These are phyloP conservation scores for Sarcophilus harrisii DNA, from an alignment of 2,797 vertebrate genomes.

Conservation along the genomic window DNA sequence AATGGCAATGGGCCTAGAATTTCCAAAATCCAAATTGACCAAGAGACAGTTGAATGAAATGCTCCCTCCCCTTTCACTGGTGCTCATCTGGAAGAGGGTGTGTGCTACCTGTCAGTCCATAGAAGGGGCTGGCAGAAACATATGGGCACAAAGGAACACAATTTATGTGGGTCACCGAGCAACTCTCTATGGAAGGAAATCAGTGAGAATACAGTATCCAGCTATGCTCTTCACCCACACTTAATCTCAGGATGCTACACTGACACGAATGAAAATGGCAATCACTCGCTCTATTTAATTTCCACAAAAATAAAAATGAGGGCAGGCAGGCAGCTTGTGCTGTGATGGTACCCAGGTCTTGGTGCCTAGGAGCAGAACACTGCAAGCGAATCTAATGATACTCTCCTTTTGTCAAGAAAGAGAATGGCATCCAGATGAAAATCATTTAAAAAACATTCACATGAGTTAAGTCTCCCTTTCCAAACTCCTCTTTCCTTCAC, in stretches of 20 bases:
- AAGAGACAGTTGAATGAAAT: constrained; percentile 77
- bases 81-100: constrained; percentile 70
- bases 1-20: constrained; percentile 53
- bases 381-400: neutral
- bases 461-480: neutral
- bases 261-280: neutral
- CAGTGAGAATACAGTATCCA: constrained; percentile 41
- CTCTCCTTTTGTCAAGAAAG: neutral
- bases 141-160: constrained; percentile 54
- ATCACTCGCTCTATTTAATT: constrained; percentile 46
- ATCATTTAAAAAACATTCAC: neutral
- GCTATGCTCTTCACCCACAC: constrained; percentile 40
- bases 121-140: constrained; percentile 56
- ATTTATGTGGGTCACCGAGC: constrained; percentile 78
- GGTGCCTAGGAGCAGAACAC: neutral
- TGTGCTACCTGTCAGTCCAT: constrained; percentile 60
- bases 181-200: constrained; percentile 52
- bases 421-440: neutral
- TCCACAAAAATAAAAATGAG: constrained; percentile 22
- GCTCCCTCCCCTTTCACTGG: constrained; percentile 75
- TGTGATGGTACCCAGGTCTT: neutral
- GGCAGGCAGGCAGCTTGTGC: accelerated
- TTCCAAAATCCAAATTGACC: constrained; percentile 70
- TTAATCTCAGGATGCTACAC: constrained; percentile 51
- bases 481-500: neutral